Conservation (phyloP, 2,797 vertebrate genomes). For the Coilia nasus region DNA sequence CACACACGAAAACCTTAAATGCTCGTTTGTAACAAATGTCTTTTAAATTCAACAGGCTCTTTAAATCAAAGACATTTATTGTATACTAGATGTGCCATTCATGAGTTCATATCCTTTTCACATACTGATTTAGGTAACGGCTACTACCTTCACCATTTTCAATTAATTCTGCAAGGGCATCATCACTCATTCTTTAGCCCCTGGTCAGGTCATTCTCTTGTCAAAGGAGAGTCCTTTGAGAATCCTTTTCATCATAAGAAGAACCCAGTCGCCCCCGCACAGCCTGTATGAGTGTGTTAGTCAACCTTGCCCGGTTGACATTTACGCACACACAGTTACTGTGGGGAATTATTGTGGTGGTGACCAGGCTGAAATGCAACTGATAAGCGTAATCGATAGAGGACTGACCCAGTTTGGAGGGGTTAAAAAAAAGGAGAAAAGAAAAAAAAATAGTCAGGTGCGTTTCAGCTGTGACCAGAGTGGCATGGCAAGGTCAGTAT, state of each 20-base stretch:
- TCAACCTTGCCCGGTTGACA: not conserved
- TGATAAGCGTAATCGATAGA: not conserved
- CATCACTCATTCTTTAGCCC: not conserved
- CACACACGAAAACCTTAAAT: not conserved
- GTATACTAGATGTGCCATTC: not conserved
- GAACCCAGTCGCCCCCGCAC: not conserved
- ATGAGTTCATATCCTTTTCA: not conserved
- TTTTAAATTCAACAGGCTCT: not conserved
- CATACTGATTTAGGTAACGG: not conserved
- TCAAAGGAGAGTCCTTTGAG: not conserved
- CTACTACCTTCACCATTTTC: not conserved
- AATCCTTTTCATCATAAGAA: not conserved
- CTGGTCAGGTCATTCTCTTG: not conserved
- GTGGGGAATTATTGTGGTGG: not conserved
- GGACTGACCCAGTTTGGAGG: not conserved
- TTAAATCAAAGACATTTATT: not conserved
- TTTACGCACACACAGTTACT: not conserved
- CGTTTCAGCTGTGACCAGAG: not conserved
- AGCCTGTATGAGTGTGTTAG: not conserved
- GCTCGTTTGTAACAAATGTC: not conserved
- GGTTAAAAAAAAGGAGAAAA: not conserved
- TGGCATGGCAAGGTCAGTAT: not conserved
- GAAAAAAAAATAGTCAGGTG: not conserved
- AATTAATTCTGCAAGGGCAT: not conserved
- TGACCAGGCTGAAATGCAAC: not conserved